A percentile compares a stretch with the other conserved stretches of the same genome.
phyloP scores from a whole-genome alignment of 1,140 invertebrate genomes.

The Bombus confusus region DNA sequence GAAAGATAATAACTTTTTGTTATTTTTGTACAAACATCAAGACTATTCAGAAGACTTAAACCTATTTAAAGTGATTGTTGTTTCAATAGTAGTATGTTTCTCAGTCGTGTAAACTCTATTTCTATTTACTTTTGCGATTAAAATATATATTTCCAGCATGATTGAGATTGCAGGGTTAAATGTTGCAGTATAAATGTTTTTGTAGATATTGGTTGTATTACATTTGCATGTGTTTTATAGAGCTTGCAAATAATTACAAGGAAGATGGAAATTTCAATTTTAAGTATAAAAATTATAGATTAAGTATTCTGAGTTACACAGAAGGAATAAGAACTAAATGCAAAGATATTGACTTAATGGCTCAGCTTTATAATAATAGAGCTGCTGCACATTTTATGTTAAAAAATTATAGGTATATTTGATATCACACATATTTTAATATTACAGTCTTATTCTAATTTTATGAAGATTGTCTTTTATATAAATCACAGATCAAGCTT shows the following conservation, averaged over 20 bases:
- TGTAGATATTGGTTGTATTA: not conserved
- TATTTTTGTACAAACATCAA: not conserved
- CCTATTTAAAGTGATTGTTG: not conserved
- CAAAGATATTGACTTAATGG: constrained; percentile 88
- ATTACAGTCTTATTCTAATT: not conserved
- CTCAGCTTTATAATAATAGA: constrained; percentile 95
- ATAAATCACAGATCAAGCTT: constrained; percentile 84
- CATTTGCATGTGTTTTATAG: constrained; percentile 78
- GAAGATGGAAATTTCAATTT: constrained; percentile 99
- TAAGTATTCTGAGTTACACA: constrained; percentile 93
- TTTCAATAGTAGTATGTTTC: not conserved
- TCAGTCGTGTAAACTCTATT: not conserved
- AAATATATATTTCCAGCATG: not conserved
- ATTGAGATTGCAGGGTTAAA: not conserved
- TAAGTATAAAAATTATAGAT: constrained; percentile 96
- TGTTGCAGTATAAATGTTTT: not conserved
- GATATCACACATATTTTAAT: not conserved
- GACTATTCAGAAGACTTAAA: not conserved
- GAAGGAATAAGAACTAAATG: constrained; percentile 93
- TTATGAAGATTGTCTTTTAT: constrained; percentile 20
- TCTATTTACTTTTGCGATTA: not conserved
- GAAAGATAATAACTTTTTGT: not conserved
- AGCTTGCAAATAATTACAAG: constrained; percentile 95
- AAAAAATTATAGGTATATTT: constrained; percentile 89
- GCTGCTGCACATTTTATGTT: constrained; percentile 94